These are phyloP conservation scores for Petrocephalus zakoni DNA, from an alignment of 2,113 vertebrate species.

Conservation along the genomic window DNA sequence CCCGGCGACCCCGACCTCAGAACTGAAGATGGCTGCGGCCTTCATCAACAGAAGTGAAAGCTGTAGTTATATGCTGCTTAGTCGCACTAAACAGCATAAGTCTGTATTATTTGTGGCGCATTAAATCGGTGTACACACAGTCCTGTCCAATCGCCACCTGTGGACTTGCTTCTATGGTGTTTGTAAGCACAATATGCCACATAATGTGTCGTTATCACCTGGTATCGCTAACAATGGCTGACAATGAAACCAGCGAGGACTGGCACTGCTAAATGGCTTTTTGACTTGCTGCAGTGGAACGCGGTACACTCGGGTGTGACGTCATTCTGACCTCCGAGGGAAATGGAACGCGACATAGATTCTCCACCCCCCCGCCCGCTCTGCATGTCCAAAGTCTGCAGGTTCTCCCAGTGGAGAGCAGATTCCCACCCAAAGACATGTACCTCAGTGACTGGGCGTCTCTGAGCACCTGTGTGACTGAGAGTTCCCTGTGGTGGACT, in stretches of 20 bases:
- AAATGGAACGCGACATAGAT: too few species aligned
- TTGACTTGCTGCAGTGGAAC: neutral
- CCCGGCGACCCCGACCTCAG: too few species aligned
- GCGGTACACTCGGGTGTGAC: neutral
- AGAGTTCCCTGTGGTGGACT: too few species aligned
- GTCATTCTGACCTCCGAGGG: neutral
- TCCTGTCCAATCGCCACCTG: neutral
- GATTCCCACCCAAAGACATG: too few species aligned
- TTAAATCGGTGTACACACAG: neutral
- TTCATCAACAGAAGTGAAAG: too few species aligned
- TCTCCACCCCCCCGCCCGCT: too few species aligned
- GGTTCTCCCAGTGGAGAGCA: too few species aligned
- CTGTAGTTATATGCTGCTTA: neutral
- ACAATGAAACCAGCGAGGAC: neutral
- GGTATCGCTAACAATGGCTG: neutral
- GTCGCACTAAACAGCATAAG: too few species aligned
- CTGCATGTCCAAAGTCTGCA: too few species aligned
- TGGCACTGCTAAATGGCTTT: neutral
- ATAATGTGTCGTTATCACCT: neutral
- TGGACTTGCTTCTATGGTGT: neutral
- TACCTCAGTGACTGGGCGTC: too few species aligned
- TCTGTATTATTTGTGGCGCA: neutral
- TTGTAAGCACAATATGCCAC: neutral
- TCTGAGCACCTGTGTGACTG: too few species aligned
- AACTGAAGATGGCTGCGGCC: too few species aligned